phyloP scores from a whole-genome alignment of 1,140 invertebrate species.

The Frieseomelitta varia region DNA sequence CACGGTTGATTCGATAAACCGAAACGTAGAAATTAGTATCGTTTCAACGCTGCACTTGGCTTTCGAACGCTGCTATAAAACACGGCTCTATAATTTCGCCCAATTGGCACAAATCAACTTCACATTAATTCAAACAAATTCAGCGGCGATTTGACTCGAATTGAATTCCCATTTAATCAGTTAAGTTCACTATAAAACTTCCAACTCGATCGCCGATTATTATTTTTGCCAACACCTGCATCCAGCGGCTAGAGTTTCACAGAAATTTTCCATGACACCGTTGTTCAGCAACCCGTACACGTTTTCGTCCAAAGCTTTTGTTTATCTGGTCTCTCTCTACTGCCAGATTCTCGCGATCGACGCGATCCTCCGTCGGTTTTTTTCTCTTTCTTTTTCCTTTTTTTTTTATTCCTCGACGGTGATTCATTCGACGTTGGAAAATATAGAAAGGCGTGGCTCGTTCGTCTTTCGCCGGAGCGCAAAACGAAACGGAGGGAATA shows the following conservation, averaged over 20 bases:
- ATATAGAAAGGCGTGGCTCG: not conserved
- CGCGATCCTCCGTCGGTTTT: not conserved
- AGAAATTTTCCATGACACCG: not conserved
- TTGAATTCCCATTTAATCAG: not conserved
- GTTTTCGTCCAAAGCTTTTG: not conserved
- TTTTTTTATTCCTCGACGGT: not conserved
- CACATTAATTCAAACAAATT: not conserved
- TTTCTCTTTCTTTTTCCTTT: not conserved
- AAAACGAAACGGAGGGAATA: constrained; percentile 2
- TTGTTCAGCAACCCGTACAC: not conserved
- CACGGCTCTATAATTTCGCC: not conserved
- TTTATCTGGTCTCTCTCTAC: not conserved
- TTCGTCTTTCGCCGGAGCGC: not conserved
- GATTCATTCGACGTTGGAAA: constrained; percentile 13
- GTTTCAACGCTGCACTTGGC: no score
- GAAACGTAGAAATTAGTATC: no score
- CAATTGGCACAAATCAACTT: not conserved
- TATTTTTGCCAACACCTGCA: not conserved
- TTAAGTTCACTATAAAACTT: no score
- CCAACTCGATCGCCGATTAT: no score
- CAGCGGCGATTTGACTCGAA: not conserved
- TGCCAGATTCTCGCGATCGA: not conserved
- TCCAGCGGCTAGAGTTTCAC: no score
- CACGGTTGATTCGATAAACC: not conserved
- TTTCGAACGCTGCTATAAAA: no score